Evolutionary conservation across 1,140 invertebrate genomes (phyloP), one percentile per base, ranked within the genome.

Genomic region (Heliconius nattereri): DNA sequence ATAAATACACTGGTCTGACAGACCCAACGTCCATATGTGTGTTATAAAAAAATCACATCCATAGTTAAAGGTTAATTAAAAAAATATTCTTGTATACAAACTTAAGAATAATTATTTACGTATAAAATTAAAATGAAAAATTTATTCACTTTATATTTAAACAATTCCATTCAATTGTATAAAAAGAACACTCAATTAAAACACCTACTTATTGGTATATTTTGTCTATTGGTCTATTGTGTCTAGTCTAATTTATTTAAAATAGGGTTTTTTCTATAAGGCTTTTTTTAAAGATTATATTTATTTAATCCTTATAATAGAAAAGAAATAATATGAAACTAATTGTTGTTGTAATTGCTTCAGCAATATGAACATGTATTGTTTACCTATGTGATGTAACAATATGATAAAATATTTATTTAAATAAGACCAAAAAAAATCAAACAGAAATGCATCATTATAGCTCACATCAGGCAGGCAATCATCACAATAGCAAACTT

Each of bases 401-500:
- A 74, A 80, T 57, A 19, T 32, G 35, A 54, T 26, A 26, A 20
- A n/a, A 26, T 71, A 66, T 71, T 66, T 35, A 75, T 78, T 54
- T 71, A 70, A 52, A 23, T 37, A 75, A 16, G 40, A 16, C 13
- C 8, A 78, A 57, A 73, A 76, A 29, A 60, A 73, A 79, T 52
- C 52, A 54, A 73, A 71, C 66, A 79, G 32, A 83, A 82, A 71
- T 71, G 26, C n/a, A 72, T 52, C 54, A 71, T 70, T 72, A 40
- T 81, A 84, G 92, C 95, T 94, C 94, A 96, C 95, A 94, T 95
- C 94, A 76, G 89, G 95, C 85, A 96, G 95, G 90, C 96, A 97
- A 78, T 96, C 96, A 94, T 97, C 96, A 95, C 96, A 97, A 94
- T 95, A 97, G 93, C 96, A 97, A 86, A 96, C 95, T 82, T 96